Base-by-base conservation (phyloP, 1,140 invertebrate species). In the Luehdorfia chinensis region DNA sequence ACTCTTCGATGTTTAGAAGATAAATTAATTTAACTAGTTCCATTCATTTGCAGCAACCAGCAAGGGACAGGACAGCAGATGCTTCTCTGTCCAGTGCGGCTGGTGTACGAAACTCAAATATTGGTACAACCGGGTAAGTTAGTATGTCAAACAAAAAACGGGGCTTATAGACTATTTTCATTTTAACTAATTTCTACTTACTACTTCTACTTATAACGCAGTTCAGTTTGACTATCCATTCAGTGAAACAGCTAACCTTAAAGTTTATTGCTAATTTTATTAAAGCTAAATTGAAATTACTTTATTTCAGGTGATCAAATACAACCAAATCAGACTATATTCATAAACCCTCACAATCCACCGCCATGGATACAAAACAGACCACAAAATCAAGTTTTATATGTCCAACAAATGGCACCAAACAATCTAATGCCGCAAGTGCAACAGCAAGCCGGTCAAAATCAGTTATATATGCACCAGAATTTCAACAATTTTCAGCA, bases 331-430 rank as follows among this genome's bases (percentile, higher is more conserved):
- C 78, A 83, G 47, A 77, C 75, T 0, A 64, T 77, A 31, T 58
- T 79, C 13, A 72, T 85, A 34, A 85, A 83, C 41, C 69, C 70
- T 7, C 70, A 81, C 47, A 84, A 84, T 16, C 68, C 72, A 37
- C 80, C 80, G 41, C 80, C 81, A 62, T 85, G 78, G 78, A 67
- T 71, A 18, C 75, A 84, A 44, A 81, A 83, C 69, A 63, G 69
- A 15, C 45, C 58, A 0, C 73, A 75, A 43, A 80, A 75, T 41
- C 76, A 68, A 50, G 66, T 83, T 2, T 55, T 81, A 21, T 83
- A 83, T 51, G 74, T 85, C 21, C 81, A 83, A 43, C 72, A 80
- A 18, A 30, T 43, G 39, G 47, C 74, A 37, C 66, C 68, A 50
- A 66, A 68, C 53, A 73, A 74, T 14, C 66, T 69, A 8, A 48